Evolutionary conservation across 2,888 invertebrate genomes (phyloP).

Genomic region (Diloba caeruleocephala): DNA sequence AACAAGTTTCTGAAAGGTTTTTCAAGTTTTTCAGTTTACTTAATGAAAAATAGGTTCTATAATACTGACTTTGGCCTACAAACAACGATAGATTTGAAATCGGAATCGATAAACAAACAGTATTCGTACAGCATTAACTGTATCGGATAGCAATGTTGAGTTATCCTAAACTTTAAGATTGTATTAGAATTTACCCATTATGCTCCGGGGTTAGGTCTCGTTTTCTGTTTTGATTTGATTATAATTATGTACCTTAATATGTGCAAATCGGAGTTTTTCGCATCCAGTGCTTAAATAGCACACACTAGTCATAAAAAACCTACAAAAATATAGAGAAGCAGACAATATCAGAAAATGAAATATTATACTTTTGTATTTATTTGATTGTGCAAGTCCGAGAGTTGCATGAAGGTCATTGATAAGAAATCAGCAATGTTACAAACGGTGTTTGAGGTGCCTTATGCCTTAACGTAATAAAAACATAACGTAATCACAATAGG

Average conservation of each 20-base stretch:
- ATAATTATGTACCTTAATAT: too few species aligned
- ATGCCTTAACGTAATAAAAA: conserved; percentile 67
- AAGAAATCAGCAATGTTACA: conserved; percentile 82
- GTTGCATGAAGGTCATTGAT: conserved; percentile 84
- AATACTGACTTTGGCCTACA: conserved; percentile 13
- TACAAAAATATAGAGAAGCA: conserved; percentile 17
- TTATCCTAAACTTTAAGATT: conserved; percentile 12
- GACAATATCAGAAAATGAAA: conserved; percentile 53
- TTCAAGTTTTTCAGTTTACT: conserved; percentile 20
- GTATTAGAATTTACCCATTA: background rate
- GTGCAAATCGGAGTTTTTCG: background rate
- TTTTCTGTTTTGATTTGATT: conserved; percentile 13
- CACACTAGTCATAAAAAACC: background rate
- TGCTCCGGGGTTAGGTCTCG: background rate
- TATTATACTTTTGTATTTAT: conserved; percentile 60
- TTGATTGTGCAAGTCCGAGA: conserved; percentile 73
- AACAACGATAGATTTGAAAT: conserved; percentile 6
- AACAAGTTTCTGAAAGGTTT: conserved; percentile 46
- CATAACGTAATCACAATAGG: conserved; percentile 48
- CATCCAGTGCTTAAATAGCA: conserved; percentile 6
- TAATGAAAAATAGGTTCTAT: conserved; percentile 14
- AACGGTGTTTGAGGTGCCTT: conserved; percentile 68
- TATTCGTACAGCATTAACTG: conserved; percentile 4
- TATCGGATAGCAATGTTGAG: background rate
- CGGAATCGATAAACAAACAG: conserved; percentile 8